Conservation (phyloP, 2,888 invertebrate genomes). For the Enoplolaimus lenunculus region DNA sequence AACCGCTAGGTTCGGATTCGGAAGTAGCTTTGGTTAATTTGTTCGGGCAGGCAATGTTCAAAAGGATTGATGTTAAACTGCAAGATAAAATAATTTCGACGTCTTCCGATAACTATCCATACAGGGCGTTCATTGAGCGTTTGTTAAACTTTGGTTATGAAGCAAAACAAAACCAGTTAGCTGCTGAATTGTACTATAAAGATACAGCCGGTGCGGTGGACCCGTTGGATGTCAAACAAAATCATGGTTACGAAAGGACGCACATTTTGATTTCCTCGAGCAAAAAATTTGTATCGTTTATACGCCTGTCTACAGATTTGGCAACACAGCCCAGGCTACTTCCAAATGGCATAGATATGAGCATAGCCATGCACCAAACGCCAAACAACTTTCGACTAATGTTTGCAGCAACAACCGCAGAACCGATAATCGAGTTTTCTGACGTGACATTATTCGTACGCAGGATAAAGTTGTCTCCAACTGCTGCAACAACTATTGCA, state of each 20-base stretch:
- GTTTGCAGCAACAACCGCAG: not conserved
- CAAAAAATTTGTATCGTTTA: too few relatives aligned
- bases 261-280: too few relatives aligned
- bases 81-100: not conserved
- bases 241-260: too few relatives aligned
- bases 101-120: not conserved
- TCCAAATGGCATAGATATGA: not conserved
- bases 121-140: not conserved
- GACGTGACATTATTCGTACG: not conserved
- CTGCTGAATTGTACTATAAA: too few relatives aligned
- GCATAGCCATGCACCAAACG: not conserved
- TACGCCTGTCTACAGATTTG: too few relatives aligned
- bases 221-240: too few relatives aligned
- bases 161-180: not conserved
- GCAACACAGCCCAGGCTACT: not conserved
- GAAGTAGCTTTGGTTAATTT: not conserved
- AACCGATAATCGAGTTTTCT: not conserved
- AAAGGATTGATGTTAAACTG: not conserved
- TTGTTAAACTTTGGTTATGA: not conserved
- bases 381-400: not conserved
- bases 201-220: too few relatives aligned
- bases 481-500: not conserved
- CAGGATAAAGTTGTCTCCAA: not conserved
- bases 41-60: not conserved
- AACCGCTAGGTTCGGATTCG: not conserved